These are phyloP conservation scores for Rhorus exstirpatorius DNA, from an alignment of 2,888 invertebrate species.

Conservation along the genomic window DNA sequence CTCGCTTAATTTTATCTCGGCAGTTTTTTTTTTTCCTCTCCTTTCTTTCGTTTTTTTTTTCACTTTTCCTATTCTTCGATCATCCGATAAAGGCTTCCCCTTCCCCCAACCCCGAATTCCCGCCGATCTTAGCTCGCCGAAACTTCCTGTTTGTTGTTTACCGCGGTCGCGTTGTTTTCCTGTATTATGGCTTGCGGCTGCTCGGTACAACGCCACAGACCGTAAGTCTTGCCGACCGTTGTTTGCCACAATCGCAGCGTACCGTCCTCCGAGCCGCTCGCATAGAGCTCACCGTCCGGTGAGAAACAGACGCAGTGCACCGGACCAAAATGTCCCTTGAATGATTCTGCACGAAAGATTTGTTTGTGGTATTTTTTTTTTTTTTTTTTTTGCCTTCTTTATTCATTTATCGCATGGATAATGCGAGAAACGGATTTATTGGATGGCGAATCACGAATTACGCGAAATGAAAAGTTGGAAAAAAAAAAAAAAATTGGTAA, in stretches of 20 bases:
- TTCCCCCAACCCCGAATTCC: no score
- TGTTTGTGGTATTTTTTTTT: slow-evolving; percentile 25
- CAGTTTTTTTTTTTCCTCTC: slow-evolving; percentile 9
- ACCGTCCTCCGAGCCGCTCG: slow-evolving; percentile 99
- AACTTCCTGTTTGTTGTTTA: slow-evolving; percentile 85
- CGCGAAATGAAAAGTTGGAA: no score
- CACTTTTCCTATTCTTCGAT: neutral
- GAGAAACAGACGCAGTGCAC: slow-evolving; percentile 98
- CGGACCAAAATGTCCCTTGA: slow-evolving; percentile 99
- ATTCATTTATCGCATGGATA: no score
- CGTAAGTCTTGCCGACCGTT: slow-evolving; percentile 97
- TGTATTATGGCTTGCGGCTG: slow-evolving; percentile 81
- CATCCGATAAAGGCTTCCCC: no score
- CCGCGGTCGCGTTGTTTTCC: slow-evolving; percentile 78
- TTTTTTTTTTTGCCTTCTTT: no score
- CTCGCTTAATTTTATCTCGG: neutral
- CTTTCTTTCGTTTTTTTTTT: neutral
- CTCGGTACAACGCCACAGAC: slow-evolving; percentile 94
- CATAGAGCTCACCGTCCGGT: slow-evolving; percentile 98
- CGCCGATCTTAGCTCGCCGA: slow-evolving; percentile 80
- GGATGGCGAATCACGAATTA: no score
- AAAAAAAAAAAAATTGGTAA: no score
- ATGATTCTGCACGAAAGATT: slow-evolving; percentile 92
- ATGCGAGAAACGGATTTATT: no score
- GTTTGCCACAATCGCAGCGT: slow-evolving; percentile 99